Base-by-base conservation (phyloP, 2,113 vertebrate species). In the Pimephales promelas region DNA sequence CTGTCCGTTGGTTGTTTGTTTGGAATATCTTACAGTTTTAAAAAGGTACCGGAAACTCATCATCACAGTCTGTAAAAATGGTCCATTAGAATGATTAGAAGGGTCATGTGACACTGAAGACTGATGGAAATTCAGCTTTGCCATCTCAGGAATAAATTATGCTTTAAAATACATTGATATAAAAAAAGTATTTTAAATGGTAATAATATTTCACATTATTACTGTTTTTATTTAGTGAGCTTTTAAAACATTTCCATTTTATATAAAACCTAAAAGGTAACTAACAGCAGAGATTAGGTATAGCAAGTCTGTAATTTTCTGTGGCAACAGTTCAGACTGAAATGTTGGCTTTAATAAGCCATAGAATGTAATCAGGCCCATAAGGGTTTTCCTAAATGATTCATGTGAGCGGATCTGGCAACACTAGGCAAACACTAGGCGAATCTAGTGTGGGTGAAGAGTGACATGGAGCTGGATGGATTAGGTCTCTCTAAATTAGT, bases 381-480 rank as follows among this genome's bases (percentile, higher is more conserved):
- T 22, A 75, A 75, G 72, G 18, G 13, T 22, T 75, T 54, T 49
- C 47, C 28, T 54, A 34, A 75, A 13, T 34, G n/a, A 72, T 72
- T 72, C 16, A 61, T 45, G 57, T 20, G n/a, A 31, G 61, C 14
- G 10, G 57, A 45, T 40, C 56, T 61, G 75, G 56, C 75, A 78
- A 78, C 28, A 43, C n/a, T 22, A 31, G 16, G 20, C 5, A 74
- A 52, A 78, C n/a, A 47, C 75, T n/a, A n/a, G n/a, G n/a, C 4
- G 4, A 78, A 78, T 78, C 54, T 78, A 43, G 34, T 40, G 54
- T 43, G 75, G 54, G 75, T 61, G 52, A 49, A 22, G 26, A 54
- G 70, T 72, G 72, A 75, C 72, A 75, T 75, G 45, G 31, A 52
- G 49, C 47, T 54, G 28, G 18, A 75, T 31, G 72, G 72, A 52